Percentiles rank a stretch among this genome's conserved stretches.
phyloP scores from a whole-genome alignment of 2,113 vertebrate species.

The Ciconia maguari region DNA sequence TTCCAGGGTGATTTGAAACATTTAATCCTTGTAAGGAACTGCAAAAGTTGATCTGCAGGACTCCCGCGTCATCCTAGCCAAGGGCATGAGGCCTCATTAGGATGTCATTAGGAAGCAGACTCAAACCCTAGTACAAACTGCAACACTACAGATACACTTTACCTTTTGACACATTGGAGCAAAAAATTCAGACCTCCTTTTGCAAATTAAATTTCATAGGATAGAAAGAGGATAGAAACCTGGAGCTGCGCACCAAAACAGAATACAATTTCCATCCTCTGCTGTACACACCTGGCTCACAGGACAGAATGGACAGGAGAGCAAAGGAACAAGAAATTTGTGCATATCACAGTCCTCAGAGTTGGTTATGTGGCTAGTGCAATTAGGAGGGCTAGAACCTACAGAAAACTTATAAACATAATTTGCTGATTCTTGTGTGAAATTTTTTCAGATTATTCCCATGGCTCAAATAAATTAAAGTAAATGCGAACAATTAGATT shows the following conservation, averaged over 20 bases:
- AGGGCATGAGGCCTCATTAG: neutral
- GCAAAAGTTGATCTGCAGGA: neutral
- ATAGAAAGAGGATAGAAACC: neutral
- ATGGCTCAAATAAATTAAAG: neutral
- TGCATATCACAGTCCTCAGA: neutral
- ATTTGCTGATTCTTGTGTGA: neutral
- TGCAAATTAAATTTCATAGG: neutral
- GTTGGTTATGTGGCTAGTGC: neutral
- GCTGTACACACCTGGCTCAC: neutral
- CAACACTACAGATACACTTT: neutral
- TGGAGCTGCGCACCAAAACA: neutral
- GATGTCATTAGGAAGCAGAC: neutral
- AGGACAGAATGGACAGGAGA: neutral
- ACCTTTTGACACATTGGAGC: neutral
- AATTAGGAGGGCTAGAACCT: neutral
- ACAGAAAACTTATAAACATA: neutral
- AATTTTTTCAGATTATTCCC: neutral
- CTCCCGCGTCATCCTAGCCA: neutral
- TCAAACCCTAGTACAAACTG: neutral
- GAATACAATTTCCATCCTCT: neutral
- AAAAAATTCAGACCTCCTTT: neutral
- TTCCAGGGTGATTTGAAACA: neutral
- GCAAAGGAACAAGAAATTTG: neutral
- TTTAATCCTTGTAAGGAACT: neutral
- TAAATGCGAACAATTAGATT: neutral